Percentiles rank a stretch among this genome's conserved stretches.
Evolutionary conservation across 2,113 vertebrate species (phyloP).

Genomic region (Serilophus lunatus): DNA sequence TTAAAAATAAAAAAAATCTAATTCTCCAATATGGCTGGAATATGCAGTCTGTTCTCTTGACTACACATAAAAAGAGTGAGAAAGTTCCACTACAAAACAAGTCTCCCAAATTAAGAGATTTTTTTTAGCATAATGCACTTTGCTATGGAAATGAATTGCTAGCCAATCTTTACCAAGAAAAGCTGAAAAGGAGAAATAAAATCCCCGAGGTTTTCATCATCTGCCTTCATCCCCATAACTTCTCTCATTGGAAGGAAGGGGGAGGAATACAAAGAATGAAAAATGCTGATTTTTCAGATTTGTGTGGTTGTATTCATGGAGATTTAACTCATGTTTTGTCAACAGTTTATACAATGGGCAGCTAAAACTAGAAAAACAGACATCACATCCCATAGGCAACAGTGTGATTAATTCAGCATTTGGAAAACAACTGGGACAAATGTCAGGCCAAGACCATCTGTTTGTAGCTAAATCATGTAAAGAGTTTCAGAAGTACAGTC

Average conservation of each 20-base stretch:
- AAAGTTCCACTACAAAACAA: not conserved
- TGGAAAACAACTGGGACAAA: conserved; percentile 16
- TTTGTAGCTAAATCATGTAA: not conserved
- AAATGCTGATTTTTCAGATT: not conserved
- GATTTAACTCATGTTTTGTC: not conserved
- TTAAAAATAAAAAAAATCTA: not conserved
- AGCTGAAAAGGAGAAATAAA: not conserved
- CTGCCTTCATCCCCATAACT: not conserved
- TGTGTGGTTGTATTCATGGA: not conserved
- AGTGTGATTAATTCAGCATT: not conserved
- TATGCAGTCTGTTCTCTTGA: not conserved
- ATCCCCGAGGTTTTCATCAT: not conserved
- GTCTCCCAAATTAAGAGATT: not conserved
- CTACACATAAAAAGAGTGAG: not conserved
- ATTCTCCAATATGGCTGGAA: not conserved
- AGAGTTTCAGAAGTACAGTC: not conserved
- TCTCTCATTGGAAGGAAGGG: not conserved
- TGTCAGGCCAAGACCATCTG: conserved; percentile 6
- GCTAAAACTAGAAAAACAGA: not conserved
- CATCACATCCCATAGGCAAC: not conserved
- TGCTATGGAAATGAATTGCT: not conserved
- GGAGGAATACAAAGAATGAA: not conserved
- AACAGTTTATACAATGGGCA: not conserved
- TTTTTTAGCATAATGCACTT: not conserved
- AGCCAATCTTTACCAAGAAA: not conserved